phyloP scores from a whole-genome alignment of 2,113 vertebrate genomes.

The Vireo altiloquus region DNA sequence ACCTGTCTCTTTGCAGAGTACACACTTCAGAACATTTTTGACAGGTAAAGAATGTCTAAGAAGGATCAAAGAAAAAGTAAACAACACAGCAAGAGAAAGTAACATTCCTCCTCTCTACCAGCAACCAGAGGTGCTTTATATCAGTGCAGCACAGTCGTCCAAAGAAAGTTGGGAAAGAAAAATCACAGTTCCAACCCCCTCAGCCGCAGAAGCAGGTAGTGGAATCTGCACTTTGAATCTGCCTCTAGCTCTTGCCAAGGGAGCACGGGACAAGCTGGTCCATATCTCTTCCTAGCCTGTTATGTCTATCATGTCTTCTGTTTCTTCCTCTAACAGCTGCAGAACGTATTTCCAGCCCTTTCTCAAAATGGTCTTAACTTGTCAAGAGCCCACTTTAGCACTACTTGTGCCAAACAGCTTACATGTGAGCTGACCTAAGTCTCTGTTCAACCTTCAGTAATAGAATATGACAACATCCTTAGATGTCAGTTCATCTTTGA shows the following conservation, averaged over 20 bases:
- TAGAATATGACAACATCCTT: background rate
- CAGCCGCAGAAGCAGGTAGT: background rate
- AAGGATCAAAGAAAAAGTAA: background rate
- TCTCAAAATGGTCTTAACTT: background rate
- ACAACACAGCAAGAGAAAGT: background rate
- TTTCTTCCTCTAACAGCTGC: slow-evolving; percentile 3
- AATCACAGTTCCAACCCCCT: background rate
- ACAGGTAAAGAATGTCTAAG: background rate
- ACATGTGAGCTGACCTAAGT: background rate
- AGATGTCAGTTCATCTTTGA: background rate
- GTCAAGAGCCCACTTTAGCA: background rate
- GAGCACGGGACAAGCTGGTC: background rate
- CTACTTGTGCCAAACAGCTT: background rate
- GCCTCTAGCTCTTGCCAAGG: background rate
- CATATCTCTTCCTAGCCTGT: background rate
- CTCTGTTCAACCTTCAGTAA: background rate
- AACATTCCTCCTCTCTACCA: background rate
- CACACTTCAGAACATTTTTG: background rate
- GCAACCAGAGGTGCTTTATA: background rate
- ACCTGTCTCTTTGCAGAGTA: background rate
- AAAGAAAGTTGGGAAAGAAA: background rate
- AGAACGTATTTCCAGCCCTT: background rate
- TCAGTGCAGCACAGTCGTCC: background rate
- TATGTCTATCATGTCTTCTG: background rate
- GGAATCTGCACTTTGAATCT: fast-evolving